Percentiles rank a stretch among this genome's conserved stretches.
These are phyloP conservation scores for Drosophila burlai DNA, from an alignment of 1,140 invertebrate species.

Conservation along the genomic window DNA sequence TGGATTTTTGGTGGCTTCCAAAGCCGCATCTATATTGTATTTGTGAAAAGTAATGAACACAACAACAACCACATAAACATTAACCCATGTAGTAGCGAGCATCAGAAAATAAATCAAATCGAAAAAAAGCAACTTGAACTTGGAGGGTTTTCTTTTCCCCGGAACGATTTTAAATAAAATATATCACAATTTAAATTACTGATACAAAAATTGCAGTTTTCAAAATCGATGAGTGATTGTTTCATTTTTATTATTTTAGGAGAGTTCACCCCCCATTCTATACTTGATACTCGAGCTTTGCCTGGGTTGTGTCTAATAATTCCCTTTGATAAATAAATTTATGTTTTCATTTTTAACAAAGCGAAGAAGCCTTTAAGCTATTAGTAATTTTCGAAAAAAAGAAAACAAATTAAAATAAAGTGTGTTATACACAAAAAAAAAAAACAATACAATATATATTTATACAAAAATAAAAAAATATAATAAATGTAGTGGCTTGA, in stretches of 20 bases:
- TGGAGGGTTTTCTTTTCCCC: neutral
- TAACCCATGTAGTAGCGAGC: conserved; percentile 26
- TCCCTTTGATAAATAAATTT: conserved; percentile 15
- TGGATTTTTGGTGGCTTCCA: conserved; percentile 15
- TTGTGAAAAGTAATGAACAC: conserved; percentile 5
- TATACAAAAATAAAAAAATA: conserved; percentile 28
- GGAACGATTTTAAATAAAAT: conserved; percentile 4
- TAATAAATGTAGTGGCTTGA: conserved; percentile 41
- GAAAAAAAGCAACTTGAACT: conserved; percentile 14
- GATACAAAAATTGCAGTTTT: neutral
- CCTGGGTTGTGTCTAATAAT: conserved; percentile 39
- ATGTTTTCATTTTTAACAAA: conserved; percentile 18
- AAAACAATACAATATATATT: conserved; percentile 47
- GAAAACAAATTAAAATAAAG: conserved; percentile 5
- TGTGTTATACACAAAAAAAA: conserved; percentile 6
- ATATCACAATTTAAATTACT: too few relatives aligned
- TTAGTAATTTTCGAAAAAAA: conserved; percentile 45
- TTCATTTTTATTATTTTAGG: neutral
- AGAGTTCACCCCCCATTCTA: conserved; percentile 11
- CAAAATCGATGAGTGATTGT: neutral
- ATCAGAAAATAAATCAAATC: conserved; percentile 27
- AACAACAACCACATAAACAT: conserved; percentile 12
- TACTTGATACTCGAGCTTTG: conserved; percentile 26
- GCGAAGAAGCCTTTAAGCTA: conserved; percentile 39
- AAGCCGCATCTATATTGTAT: conserved; percentile 6